phyloP scores from a whole-genome alignment of 2,113 vertebrate genomes.

The Pterophyllum scalare region DNA sequence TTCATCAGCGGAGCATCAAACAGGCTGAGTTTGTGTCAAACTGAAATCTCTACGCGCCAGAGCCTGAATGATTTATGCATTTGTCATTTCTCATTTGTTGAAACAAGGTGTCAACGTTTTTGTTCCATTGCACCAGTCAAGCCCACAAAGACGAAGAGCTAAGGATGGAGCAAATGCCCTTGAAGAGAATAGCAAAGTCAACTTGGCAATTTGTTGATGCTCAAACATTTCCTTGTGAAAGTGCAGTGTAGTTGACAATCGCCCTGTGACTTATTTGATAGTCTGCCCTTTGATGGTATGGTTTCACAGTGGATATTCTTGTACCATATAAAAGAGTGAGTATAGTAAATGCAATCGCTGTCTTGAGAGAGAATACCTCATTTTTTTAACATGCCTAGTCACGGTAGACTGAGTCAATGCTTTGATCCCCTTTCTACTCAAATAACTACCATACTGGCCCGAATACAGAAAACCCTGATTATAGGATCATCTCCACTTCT shows the following conservation, averaged over 20 bases:
- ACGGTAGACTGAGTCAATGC: constrained; percentile 1
- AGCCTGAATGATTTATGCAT: constrained; percentile 83
- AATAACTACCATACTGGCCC: constrained; percentile 7
- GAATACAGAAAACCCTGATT: neutral
- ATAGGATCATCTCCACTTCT: neutral
- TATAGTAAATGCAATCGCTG: neutral
- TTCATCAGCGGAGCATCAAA: constrained; percentile 67
- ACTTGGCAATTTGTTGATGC: constrained; percentile 39
- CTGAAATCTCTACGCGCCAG: constrained; percentile 66
- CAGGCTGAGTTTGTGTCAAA: constrained; percentile 62
- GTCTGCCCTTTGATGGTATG: neutral
- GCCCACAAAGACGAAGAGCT: constrained; percentile 58
- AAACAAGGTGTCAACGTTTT: constrained; percentile 80
- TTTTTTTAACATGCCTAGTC: constrained; percentile 1
- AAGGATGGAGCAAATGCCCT: constrained; percentile 68
- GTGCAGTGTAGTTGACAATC: constrained; percentile 10
- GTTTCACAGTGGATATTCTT: neutral
- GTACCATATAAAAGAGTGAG: neutral
- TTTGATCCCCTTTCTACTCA: constrained; percentile 36
- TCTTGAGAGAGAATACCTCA: neutral
- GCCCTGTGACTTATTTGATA: constrained; percentile 30
- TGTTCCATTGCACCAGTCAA: constrained; percentile 68
- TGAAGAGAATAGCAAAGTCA: constrained; percentile 71
- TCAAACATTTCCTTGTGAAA: constrained; percentile 17
- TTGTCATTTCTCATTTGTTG: constrained; percentile 84